Evolutionary conservation across 2,113 vertebrate genomes (phyloP).

Genomic region (Cyprinodon tularosa): DNA sequence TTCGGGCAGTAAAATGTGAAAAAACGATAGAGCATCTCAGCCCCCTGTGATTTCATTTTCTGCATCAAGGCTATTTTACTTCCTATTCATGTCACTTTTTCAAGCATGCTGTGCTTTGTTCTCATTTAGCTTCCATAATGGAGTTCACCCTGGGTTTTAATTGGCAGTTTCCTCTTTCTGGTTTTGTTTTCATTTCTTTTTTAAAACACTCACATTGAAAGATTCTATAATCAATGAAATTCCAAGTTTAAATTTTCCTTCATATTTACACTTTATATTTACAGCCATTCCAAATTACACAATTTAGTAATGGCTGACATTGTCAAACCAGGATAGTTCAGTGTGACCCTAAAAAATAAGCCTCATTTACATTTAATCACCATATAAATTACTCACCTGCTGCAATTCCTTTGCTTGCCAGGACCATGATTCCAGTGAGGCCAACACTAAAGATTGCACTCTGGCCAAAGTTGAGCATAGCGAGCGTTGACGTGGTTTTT

Average conservation of each 20-base stretch:
- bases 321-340: conserved; percentile 1
- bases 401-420: conserved; percentile 94
- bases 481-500: conserved; percentile 94
- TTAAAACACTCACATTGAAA: conserved; percentile 23
- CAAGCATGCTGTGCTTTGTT: conserved; percentile 63
- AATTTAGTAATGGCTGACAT: background rate
- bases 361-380: background rate
- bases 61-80: conserved; percentile 62
- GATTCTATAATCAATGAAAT: conserved; percentile 22
- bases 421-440: conserved; percentile 91
- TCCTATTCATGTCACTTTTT: conserved; percentile 60
- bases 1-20: background rate
- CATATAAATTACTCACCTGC: conserved; percentile 81
- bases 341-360: background rate
- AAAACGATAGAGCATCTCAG: conserved; percentile 33
- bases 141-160: conserved; percentile 45
- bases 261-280: background rate
- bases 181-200: conserved; percentile 39
- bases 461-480: conserved; percentile 97
- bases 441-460: conserved; percentile 92
- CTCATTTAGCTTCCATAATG: conserved; percentile 56
- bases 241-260: conserved; percentile 11
- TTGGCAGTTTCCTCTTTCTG: conserved; percentile 42
- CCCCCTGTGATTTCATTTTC: conserved; percentile 62
- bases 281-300: background rate